These are phyloP conservation scores for Fragum fragum DNA, from an alignment of 2,888 invertebrate genomes.

Conservation along the genomic window DNA sequence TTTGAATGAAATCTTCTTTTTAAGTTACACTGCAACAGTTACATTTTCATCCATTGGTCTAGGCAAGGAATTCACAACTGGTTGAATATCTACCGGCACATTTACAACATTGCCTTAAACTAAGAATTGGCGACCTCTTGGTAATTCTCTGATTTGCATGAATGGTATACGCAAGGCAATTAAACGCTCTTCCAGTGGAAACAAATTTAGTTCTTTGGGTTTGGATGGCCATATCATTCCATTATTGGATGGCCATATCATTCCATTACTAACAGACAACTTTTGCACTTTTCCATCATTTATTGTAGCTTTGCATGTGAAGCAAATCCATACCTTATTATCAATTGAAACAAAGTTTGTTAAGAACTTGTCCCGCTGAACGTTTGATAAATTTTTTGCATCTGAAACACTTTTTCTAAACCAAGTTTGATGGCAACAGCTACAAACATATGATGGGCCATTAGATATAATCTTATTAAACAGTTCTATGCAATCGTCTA, in stretches of 20 bases:
- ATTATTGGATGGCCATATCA: too few species aligned
- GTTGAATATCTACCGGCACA: slow-evolving; percentile 67
- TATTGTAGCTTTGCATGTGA: slow-evolving; percentile 41
- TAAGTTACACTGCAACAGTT: slow-evolving; percentile 59
- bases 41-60: slow-evolving; percentile 51
- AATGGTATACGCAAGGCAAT: slow-evolving; percentile 49
- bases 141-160: slow-evolving; percentile 21
- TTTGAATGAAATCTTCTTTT: slow-evolving; percentile 50
- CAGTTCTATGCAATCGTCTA: not conserved
- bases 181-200: slow-evolving; percentile 32
- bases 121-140: slow-evolving; percentile 54
- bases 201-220: slow-evolving; percentile 53
- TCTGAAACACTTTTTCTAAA: slow-evolving; percentile 31
- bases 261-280: slow-evolving; percentile 2
- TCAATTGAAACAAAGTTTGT: slow-evolving; percentile 37
- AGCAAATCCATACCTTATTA: slow-evolving; percentile 43
- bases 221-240: slow-evolving; percentile 60
- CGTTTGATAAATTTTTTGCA: not conserved
- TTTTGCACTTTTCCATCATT: slow-evolving; percentile 45
- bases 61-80: slow-evolving; percentile 39
- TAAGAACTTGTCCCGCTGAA: slow-evolving; percentile 41
- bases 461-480: slow-evolving; percentile 5
- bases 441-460: slow-evolving; percentile 16
- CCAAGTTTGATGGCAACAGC: slow-evolving; percentile 34
- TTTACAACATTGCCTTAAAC: slow-evolving; percentile 62